Evolutionary conservation across 2,888 invertebrate species (phyloP).

Genomic region (Eulithis testata): DNA sequence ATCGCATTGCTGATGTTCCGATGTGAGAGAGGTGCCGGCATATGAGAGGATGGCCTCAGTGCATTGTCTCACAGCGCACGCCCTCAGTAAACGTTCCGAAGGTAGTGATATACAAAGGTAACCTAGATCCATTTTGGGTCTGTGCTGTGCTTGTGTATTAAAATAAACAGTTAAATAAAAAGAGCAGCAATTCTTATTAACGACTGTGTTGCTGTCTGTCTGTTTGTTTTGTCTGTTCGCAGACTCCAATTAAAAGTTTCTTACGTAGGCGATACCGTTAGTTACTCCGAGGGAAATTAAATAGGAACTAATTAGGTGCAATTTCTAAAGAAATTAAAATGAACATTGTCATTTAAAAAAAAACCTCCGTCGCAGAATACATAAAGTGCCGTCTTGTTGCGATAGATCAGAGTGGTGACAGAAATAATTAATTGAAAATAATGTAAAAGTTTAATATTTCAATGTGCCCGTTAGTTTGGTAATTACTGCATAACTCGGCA

Average conservation of each 20-base stretch:
- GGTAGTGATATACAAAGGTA: no score
- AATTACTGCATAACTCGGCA: constrained; percentile 30
- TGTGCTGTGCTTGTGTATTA: not conserved
- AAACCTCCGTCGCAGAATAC: no score
- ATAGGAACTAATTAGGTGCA: constrained; percentile 1
- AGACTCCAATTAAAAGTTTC: constrained; percentile 2
- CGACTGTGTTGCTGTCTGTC: not conserved
- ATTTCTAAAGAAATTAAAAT: not conserved
- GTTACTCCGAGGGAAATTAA: not conserved
- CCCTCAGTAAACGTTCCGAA: no score
- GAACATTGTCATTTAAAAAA: no score
- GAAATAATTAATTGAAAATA: not conserved
- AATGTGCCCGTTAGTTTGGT: constrained; percentile 24
- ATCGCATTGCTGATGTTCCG: no score
- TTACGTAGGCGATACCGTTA: not conserved
- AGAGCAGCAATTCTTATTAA: not conserved
- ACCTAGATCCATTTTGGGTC: no score
- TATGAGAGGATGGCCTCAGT: no score
- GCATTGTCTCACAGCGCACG: no score
- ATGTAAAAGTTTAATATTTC: not conserved
- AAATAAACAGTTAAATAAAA: not conserved
- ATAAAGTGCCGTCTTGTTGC: no score
- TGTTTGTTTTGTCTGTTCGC: constrained; percentile 4
- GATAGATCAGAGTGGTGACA: no score
- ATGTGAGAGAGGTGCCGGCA: no score